Base-by-base conservation (phyloP, 2,888 invertebrate species). In the Atrina japonica region DNA sequence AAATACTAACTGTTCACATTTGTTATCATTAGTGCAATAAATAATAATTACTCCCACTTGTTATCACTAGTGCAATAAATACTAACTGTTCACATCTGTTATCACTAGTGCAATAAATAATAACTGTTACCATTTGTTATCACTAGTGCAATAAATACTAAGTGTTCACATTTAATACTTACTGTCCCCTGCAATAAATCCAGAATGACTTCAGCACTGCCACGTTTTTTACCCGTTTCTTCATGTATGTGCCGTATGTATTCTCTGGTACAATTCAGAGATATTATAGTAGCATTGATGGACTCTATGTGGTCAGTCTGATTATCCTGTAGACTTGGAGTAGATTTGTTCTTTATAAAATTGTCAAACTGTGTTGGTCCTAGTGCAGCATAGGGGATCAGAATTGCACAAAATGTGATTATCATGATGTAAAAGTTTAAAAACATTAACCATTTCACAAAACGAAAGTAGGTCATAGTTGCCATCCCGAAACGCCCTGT, bases 401-500 rank as follows among this genome's bases (percentile, higher is more conserved):
- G 93, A 59, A 96, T 92, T 78, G 96, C 94, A 27, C 93, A 70
- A 61, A 95, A 92, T 64, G 95, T 93, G 53, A 95, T 88, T 2
- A 93, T 53, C 60, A 95, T 95, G 82, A 95, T 93, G 68, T 93
- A 90, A 27, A 96, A 84, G 90, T 97, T 97, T 56, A 97, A 91
- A 86, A 95, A 94, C 83, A 96, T 92, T 1, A 97, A 92, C 96
- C 96, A 96, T 83, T 96, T 94, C 40, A 96, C 92, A 86, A 97
- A 96, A 3, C 95, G 92, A 88, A 97, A 97, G 89, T 95, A 96
- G 0, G 91, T 89, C 75, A 88, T 86, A 23, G 88, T 95, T 3
- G 86, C 86, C 11, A 83, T 84, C 14, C 89, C 89, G 81, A 84
- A 88, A 27, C 78, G 79, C 47, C 88, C 89, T 89, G 79, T 1